phyloP scores from a whole-genome alignment of 2,113 vertebrate genomes.

The Morone saxatilis region DNA sequence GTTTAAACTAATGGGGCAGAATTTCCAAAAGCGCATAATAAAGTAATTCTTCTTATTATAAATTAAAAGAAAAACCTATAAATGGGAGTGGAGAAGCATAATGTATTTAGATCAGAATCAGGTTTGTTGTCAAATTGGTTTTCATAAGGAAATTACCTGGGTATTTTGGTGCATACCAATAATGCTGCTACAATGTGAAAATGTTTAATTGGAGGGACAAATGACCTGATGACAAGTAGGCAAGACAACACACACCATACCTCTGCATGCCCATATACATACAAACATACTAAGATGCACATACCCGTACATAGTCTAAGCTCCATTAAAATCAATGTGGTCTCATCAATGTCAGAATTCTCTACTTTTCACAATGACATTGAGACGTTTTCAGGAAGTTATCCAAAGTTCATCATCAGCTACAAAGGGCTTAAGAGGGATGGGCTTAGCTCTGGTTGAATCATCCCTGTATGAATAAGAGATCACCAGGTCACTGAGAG shows the following conservation, averaged over 20 bases:
- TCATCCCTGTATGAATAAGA: constrained; percentile 67
- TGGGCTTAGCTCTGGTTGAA: constrained; percentile 32
- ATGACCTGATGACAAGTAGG: not conserved
- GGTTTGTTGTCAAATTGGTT: not conserved
- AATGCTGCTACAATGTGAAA: not conserved
- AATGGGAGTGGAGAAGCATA: not conserved
- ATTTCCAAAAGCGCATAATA: no score
- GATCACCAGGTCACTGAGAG: constrained; percentile 49
- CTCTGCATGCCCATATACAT: no score
- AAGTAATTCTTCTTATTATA: no score
- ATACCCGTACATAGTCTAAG: not conserved
- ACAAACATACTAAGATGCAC: not conserved
- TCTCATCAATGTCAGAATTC: not conserved
- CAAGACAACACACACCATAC: not conserved
- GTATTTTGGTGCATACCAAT: not conserved
- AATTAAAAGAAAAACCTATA: not conserved
- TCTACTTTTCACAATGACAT: constrained; percentile 13
- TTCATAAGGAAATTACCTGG: not conserved
- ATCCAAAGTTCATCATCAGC: constrained; percentile 36
- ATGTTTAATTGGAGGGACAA: not conserved
- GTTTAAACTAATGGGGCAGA: no score
- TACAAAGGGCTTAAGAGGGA: constrained; percentile 15
- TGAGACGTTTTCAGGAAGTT: constrained; percentile 17
- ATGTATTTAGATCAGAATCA: not conserved
- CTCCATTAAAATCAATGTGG: not conserved